Evolutionary conservation across 2,888 invertebrate genomes (phyloP), one percentile per base, ranked within the genome.

Genomic region (Brassicogethes aeneus): DNA sequence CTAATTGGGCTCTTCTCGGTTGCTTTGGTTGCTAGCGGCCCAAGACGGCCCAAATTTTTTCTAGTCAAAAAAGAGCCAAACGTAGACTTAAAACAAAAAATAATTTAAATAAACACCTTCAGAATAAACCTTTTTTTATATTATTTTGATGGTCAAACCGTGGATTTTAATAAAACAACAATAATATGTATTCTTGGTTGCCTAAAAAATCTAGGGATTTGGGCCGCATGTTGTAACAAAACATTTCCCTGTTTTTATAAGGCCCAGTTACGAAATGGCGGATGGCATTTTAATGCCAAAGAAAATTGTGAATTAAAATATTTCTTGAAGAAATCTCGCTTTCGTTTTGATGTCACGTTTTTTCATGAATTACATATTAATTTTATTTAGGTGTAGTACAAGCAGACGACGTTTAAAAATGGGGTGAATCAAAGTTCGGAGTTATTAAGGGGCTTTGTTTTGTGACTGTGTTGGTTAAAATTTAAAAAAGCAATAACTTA

Each of bases 261-360:
- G 61, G 59, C 59, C 58, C 56, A 61, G 62, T 64, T 62, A 61
- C 59, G 64, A 68, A 67, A 67, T 67, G 68, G 68, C 67, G 67
- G 66, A 64, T 64, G 56, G 58, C 57, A 59, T 59, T 60, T 58
- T 62, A 60, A 61, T 61, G 62, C 62, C 60, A 62, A 58, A 55
- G 46, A 50, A 48, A 44, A 48, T 47, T 48, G 54, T 57, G 54
- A 53, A 47, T 48, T 48, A 47, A 48, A 43, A 43, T 47, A 39
- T 39, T 23, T 30, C 40, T 42, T 43, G 5, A 46, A 49, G 54
- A 51, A 40, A 39, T 40, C 43, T 39, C 36, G 44, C 41, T 37
- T 43, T 36, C 15, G 44, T 17, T 40, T 50, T 43, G 49, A 54
- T 57, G 54, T 46, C 42, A 43, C 34, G 44, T 50, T 49, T 42